These are phyloP conservation scores for Rhagonycha fulva DNA, from an alignment of 2,888 invertebrate species.

Conservation along the genomic window DNA sequence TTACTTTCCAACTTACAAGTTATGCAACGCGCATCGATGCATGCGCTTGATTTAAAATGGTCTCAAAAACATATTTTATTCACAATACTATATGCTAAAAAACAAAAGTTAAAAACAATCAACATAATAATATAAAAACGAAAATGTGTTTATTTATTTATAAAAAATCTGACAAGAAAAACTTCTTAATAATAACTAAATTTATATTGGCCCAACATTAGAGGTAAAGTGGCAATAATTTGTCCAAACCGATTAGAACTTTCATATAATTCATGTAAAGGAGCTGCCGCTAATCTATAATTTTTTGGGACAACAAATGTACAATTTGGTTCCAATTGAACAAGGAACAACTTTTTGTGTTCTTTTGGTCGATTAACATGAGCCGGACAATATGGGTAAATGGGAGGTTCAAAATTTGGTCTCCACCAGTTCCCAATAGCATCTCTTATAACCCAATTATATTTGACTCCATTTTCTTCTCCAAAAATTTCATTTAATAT, in stretches of 20 bases:
- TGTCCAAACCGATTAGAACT: conserved; percentile 99
- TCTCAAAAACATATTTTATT: no score
- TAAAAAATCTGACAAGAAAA: no score
- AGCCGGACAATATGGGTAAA: conserved; percentile 98
- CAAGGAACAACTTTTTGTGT: conserved; percentile 94
- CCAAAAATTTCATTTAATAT: conserved; percentile 91
- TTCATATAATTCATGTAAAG: conserved; percentile 97
- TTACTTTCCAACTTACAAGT: no score
- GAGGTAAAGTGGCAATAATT: conserved; percentile 97
- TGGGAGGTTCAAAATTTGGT: conserved; percentile 99
- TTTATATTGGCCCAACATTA: conserved; percentile 68
- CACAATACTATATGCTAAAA: no score
- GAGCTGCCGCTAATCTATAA: conserved; percentile 98
- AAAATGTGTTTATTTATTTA: no score
- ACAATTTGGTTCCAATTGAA: conserved; percentile 96
- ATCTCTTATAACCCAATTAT: conserved; percentile 98
- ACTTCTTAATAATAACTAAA: neutral
- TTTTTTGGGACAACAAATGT: conserved; percentile 99
- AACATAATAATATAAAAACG: no score
- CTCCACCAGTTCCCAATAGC: conserved; percentile 97
- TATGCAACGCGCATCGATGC: no score
- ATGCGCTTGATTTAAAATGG: no score
- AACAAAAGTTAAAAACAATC: no score
- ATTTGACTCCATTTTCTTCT: conserved; percentile 92
- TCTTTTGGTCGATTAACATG: conserved; percentile 99